phyloP scores from a whole-genome alignment of 2,888 invertebrate genomes.

The Agrochola lota region DNA sequence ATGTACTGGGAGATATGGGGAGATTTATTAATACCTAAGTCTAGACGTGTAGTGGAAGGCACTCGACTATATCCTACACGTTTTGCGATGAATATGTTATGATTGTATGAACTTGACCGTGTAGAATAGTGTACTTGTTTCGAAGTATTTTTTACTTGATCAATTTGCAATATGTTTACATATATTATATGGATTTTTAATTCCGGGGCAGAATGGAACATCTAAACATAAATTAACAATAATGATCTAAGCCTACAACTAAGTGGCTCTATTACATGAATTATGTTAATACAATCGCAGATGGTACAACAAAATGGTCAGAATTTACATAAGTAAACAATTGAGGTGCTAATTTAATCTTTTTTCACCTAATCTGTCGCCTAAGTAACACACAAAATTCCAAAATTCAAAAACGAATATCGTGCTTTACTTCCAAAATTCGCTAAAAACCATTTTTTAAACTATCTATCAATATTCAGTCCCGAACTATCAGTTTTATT shows the following conservation, averaged over 20 bases:
- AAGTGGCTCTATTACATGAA: not conserved
- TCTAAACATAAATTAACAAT: not conserved
- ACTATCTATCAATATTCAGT: constrained; percentile 65
- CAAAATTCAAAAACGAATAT: not conserved
- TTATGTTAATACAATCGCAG: constrained; percentile 11
- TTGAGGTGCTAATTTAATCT: constrained; percentile 9
- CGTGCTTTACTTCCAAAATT: constrained; percentile 17
- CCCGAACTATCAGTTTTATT: constrained; percentile 74
- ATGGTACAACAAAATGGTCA: constrained; percentile 12
- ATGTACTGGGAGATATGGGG: constrained; percentile 49
- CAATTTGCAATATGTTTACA: not conserved
- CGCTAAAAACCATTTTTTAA: constrained; percentile 35
- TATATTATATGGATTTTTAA: not conserved
- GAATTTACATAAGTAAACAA: constrained; percentile 25
- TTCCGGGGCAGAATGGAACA: not conserved
- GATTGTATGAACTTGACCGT: constrained; percentile 27
- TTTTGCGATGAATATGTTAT: constrained; percentile 61
- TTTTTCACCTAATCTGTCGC: not conserved
- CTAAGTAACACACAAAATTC: not conserved
- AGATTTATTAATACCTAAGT: constrained; percentile 56
- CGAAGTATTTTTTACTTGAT: constrained; percentile 7
- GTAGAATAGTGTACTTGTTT: constrained; percentile 27
- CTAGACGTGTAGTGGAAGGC: constrained; percentile 31
- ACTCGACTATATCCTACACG: constrained; percentile 50
- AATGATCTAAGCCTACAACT: constrained; percentile 4